These are phyloP conservation scores for Scrobipalpa costella DNA, from an alignment of 2,888 invertebrate genomes.

Conservation along the genomic window DNA sequence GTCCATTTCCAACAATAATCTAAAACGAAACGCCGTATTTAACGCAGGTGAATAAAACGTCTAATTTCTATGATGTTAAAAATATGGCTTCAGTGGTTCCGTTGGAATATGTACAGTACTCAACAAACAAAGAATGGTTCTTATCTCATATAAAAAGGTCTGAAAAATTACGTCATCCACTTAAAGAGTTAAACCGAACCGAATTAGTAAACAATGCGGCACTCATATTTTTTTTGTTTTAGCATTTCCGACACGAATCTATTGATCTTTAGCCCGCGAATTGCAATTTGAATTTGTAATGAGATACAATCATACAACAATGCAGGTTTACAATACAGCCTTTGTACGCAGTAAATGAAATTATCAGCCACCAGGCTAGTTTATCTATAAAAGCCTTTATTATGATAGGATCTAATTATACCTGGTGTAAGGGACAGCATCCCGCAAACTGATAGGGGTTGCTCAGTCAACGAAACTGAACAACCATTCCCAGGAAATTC, in stretches of 20 bases:
- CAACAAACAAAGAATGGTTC: slow-evolving; percentile 3
- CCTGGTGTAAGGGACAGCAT: too few species aligned
- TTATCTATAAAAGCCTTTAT: not conserved
- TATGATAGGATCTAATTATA: too few species aligned
- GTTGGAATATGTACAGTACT: not conserved
- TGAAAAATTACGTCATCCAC: slow-evolving; percentile 6
- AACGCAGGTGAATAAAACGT: slow-evolving; percentile 37
- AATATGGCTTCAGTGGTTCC: too few species aligned
- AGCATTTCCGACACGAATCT: slow-evolving; percentile 8
- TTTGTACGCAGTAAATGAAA: slow-evolving; percentile 3
- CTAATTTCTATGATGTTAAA: slow-evolving; percentile 6
- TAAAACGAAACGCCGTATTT: slow-evolving; percentile 16
- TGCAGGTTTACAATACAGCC: not conserved
- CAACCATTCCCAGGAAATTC: too few species aligned
- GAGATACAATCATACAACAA: slow-evolving; percentile 21
- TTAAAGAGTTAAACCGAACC: slow-evolving; percentile 1
- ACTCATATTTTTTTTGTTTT: not conserved
- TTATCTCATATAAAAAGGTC: not conserved
- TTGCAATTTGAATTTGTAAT: slow-evolving; percentile 49
- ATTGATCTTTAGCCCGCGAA: slow-evolving; percentile 25
- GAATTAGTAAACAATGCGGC: not conserved
- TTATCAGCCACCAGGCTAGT: not conserved
- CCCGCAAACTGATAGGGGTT: too few species aligned
- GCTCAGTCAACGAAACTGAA: too few species aligned
- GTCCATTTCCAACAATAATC: slow-evolving; percentile 22